Conservation (phyloP, 2,888 invertebrate genomes). For the Vesta saturnalis region DNA sequence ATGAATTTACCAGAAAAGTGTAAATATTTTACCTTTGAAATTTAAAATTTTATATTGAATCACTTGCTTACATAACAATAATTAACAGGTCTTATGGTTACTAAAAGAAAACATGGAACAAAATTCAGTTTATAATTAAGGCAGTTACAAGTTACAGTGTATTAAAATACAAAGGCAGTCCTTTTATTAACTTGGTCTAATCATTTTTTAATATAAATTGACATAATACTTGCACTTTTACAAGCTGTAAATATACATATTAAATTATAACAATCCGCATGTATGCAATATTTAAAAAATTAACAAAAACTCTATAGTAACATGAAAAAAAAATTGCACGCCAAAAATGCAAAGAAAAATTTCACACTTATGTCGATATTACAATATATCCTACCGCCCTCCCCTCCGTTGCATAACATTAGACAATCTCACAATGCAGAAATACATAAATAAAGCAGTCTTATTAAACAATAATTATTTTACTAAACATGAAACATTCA, state of each 20-base stretch:
- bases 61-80: too few relatives aligned
- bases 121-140: conserved; percentile 7
- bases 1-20: too few relatives aligned
- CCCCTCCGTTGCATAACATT: neutral
- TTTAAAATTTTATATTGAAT: too few relatives aligned
- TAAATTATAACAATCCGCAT: conserved; percentile 1
- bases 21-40: too few relatives aligned
- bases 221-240: conserved; percentile 2
- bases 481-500: too few relatives aligned
- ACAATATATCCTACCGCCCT: too few relatives aligned
- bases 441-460: neutral
- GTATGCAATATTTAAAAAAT: conserved; percentile 10
- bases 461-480: neutral
- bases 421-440: neutral
- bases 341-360: neutral
- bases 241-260: neutral
- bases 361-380: neutral
- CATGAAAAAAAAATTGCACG: neutral
- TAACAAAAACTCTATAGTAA: neutral
- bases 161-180: conserved; percentile 15
- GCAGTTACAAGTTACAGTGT: conserved; percentile 9
- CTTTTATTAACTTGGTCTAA: conserved; percentile 12
- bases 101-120: neutral
- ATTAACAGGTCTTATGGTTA: too few relatives aligned
- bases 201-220: neutral